Evolutionary conservation across 1,140 invertebrate genomes (phyloP), one percentile per base, ranked within the genome.

Genomic region (Drosophila tropicalis): DNA sequence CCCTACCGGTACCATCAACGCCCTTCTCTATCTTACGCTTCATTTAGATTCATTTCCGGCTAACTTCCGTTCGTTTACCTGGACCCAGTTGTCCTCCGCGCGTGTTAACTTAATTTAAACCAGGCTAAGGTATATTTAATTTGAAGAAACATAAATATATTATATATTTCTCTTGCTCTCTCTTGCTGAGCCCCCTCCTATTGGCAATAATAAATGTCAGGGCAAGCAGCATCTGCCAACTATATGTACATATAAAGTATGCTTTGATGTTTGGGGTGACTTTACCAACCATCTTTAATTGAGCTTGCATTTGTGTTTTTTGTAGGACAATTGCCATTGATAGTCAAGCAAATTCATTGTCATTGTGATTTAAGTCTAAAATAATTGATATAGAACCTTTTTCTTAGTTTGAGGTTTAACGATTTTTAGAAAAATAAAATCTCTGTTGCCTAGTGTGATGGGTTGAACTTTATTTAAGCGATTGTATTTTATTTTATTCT

Each of bases 11-110:
- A 3, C 44, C 17, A 51, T 51, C 44, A 51, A 44, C 41, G 10
- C 9, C 44, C 15, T 17, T 15, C 17, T 51, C 10, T 51, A 51
- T 51, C 44, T 51, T 51, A 51, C 44, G 44, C 72, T 74, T 74
- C 63, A 61, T 72, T 72, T 74, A 63, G 62, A 47, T 73, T 75
- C 55, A 75, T 75, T 75, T 75, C 72, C 72, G 70, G 13, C 63
- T 61, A 40, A 57, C 55, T 75, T 75, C 72, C 70, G 70, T 63
- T 57, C 39, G 66, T 58, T 56, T 62, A 13, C 25, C 51, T 65
- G 47, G 47, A 13, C n/a, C 60, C 64, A 19, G 19, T 51, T 9
- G 44, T 66, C 51, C 47, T 66, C 51, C 47, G 44, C 44, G 44
- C 17, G 41, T 40, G 25, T 68, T 67, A 55, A 70, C 62, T 74